Evolutionary conservation across 2,888 invertebrate species (phyloP), one percentile per base, ranked within the genome.

Genomic region (Noctuana brunneofusca): DNA sequence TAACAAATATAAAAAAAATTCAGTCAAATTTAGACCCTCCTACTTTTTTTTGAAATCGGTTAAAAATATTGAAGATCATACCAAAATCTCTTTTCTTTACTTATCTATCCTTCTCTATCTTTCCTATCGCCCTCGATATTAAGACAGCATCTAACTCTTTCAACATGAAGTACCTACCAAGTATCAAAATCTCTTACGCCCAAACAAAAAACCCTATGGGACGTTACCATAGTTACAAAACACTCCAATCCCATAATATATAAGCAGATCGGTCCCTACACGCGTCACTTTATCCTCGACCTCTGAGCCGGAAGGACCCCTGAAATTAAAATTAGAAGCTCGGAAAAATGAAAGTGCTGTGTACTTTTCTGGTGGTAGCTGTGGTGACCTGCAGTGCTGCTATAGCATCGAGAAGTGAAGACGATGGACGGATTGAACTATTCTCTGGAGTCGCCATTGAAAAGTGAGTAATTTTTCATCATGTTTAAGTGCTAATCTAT

Each of bases 401-500:
- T 0, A 52, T 67, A 0, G 71, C 57, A 5, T 49, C 58, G 8
- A 14, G 35, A n/a, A 49, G 18, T 11, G 86, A 85, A 63, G 84
- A 86, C 12, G 84, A 88, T 60, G 81, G 75, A 1, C 82, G 71
- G 68, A 75, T 90, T 5, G 89, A 91, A 63, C 72, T 91, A 16
- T 87, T 91, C 53, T 84, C 88, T 2, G 91, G 91, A 66, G 89
- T 91, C 1, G 86, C 87, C 11, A 86, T 91, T 70, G 88, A 90
- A 70, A 69, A 73, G 72, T 73, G 38, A 87, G 88, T 86, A 54
- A 14, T 56, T 64, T 59, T 38, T 4, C 3, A 24, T 4, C n/a
- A n/a, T n/a, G n/a, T n/a, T n/a, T n/a, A n/a, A n/a, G n/a, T n/a
- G n/a, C n/a, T n/a, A n/a, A n/a, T n/a, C n/a, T n/a, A n/a, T n/a